These are phyloP conservation scores for Digitonthophagus gazella DNA, from an alignment of 2,888 invertebrate genomes.

Conservation along the genomic window DNA sequence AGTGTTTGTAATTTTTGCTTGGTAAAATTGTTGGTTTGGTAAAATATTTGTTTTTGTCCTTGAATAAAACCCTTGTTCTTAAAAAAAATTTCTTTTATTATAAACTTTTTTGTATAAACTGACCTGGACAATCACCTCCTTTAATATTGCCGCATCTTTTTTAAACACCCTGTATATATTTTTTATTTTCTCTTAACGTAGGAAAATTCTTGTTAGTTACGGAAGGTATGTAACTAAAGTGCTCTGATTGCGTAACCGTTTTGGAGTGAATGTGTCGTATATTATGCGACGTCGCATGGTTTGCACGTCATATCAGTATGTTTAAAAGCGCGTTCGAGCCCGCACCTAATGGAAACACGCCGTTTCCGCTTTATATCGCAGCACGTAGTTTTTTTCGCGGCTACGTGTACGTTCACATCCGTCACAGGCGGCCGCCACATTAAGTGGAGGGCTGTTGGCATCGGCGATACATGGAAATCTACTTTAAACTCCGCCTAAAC, in stretches of 20 bases:
- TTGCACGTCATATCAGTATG: neutral
- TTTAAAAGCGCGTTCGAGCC: neutral
- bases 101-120: too few species aligned
- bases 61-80: too few species aligned
- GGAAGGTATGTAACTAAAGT: too few species aligned
- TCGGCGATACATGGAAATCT: constrained; percentile 38
- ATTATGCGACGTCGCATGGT: neutral
- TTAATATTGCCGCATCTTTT: too few species aligned
- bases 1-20: too few species aligned
- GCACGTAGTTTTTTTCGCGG: neutral
- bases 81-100: too few species aligned
- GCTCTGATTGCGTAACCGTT: neutral
- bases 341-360: neutral
- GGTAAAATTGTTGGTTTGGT: too few species aligned
- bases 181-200: too few species aligned
- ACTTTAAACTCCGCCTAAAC: constrained; percentile 37
- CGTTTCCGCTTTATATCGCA: neutral
- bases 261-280: neutral
- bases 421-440: constrained; percentile 9
- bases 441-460: constrained; percentile 28
- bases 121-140: too few species aligned
- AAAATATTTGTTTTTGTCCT: too few species aligned
- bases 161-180: too few species aligned
- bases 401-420: constrained; percentile 5
- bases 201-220: too few species aligned